Evolutionary conservation across 1,140 invertebrate species (phyloP).

Genomic region (Acromyrmex echinatior): DNA sequence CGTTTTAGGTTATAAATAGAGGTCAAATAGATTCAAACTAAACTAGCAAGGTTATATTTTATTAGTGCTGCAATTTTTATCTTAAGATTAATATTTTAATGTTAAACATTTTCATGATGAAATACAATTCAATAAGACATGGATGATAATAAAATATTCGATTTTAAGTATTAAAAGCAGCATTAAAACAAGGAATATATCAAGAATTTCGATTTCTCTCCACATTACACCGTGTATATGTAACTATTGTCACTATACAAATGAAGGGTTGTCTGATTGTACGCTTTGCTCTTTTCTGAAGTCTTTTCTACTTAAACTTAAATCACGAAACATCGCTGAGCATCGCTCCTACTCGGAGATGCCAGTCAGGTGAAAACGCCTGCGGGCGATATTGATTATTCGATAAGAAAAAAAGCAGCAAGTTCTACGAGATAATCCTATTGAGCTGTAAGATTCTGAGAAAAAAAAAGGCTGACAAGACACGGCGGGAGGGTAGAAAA

Average conservation of each 20-base stretch:
- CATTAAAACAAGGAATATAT: not conserved
- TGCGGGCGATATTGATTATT: slow-evolving; percentile 78
- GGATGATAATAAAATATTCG: too few relatives aligned
- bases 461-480: slow-evolving; percentile 19
- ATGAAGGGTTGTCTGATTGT: slow-evolving; percentile 29
- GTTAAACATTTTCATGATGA: too few relatives aligned
- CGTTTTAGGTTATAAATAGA: too few relatives aligned
- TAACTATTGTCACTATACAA: not conserved
- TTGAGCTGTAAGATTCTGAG: slow-evolving; percentile 46
- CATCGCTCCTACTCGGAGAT: slow-evolving; percentile 55
- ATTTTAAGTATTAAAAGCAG: not conserved
- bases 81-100: too few relatives aligned
- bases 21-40: too few relatives aligned
- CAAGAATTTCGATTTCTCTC: slow-evolving; percentile 1
- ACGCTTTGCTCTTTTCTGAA: not conserved
- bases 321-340: slow-evolving; percentile 29
- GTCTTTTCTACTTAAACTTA: slow-evolving; percentile 33
- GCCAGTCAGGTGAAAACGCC: slow-evolving; percentile 71
- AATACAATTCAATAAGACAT: too few relatives aligned
- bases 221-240: not conserved
- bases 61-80: too few relatives aligned
- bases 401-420: slow-evolving; percentile 71
- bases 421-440: slow-evolving; percentile 78
- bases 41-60: too few relatives aligned
- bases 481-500: slow-evolving; percentile 8